Evolutionary conservation across 1,140 invertebrate genomes (phyloP).

Genomic region (Fragariocoptes setiger): DNA sequence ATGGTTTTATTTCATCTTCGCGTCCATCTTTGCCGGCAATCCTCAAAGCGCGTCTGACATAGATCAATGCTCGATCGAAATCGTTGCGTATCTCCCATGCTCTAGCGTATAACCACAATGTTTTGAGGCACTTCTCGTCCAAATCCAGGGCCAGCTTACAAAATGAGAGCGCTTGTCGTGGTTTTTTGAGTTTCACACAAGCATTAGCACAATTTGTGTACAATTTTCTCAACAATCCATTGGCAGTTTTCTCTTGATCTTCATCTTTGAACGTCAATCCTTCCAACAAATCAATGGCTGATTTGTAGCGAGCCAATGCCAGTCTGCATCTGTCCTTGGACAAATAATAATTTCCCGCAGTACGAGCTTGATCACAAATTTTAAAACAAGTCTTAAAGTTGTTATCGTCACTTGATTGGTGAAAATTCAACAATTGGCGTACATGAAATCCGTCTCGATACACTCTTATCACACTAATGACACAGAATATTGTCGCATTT

Average conservation of each 20-base stretch:
- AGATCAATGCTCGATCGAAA: background rate
- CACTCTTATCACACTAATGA: slow-evolving; percentile 9
- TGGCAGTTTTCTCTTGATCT: slow-evolving; percentile 22
- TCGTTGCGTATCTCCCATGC: background rate
- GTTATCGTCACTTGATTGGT: background rate
- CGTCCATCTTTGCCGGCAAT: too few species aligned
- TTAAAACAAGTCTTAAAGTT: too few species aligned
- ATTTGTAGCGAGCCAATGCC: slow-evolving; percentile 52
- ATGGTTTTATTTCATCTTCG: too few species aligned
- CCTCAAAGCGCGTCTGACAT: background rate
- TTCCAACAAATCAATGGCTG: slow-evolving; percentile 19
- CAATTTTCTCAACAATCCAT: slow-evolving; percentile 30
- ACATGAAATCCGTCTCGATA: slow-evolving; percentile 1
- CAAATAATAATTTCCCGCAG: slow-evolving; percentile 30
- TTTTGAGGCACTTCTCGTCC: slow-evolving; percentile 3
- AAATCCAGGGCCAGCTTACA: slow-evolving; percentile 3
- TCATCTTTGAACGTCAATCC: slow-evolving; percentile 16
- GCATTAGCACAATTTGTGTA: slow-evolving; percentile 16
- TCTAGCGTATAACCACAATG: slow-evolving; percentile 3
- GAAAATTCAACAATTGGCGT: slow-evolving; percentile 1
- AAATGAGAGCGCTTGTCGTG: background rate
- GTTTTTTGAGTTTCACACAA: background rate
- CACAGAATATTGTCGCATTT: slow-evolving; percentile 13
- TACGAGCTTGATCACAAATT: slow-evolving; percentile 20
- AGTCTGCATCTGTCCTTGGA: slow-evolving; percentile 29